Evolutionary conservation across 1,140 invertebrate species (phyloP).

Genomic region (Drosophila mojavensis): DNA sequence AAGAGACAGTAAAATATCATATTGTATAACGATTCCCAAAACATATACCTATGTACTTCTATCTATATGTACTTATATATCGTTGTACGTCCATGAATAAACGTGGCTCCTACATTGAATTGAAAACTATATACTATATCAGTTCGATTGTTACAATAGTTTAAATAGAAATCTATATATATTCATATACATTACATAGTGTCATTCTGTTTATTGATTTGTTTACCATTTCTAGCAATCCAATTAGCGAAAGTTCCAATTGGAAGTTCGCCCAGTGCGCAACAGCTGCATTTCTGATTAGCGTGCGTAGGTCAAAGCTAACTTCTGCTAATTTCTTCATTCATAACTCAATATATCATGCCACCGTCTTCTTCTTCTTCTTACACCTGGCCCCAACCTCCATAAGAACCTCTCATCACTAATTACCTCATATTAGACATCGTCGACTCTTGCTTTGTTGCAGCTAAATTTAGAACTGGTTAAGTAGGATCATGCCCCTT

Average conservation of each 20-base stretch:
- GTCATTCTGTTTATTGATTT: too few relatives aligned
- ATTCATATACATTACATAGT: too few relatives aligned
- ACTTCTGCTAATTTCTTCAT: neutral
- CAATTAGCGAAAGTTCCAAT: neutral
- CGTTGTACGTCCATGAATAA: too few relatives aligned
- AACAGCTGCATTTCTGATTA: neutral
- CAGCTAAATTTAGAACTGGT: constrained; percentile 67
- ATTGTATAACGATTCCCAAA: too few relatives aligned
- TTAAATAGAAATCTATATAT: too few relatives aligned
- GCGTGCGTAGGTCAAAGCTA: neutral
- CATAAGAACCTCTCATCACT: neutral
- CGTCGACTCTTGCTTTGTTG: neutral
- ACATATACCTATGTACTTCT: too few relatives aligned
- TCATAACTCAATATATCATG: neutral
- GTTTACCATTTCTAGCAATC: too few relatives aligned
- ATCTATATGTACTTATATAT: too few relatives aligned
- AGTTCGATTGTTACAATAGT: too few relatives aligned
- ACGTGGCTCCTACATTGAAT: too few relatives aligned
- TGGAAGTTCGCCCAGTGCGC: neutral
- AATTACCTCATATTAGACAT: constrained; percentile 8
- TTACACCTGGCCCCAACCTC: neutral
- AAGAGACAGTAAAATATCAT: too few relatives aligned
- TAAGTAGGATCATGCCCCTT: constrained; percentile 35
- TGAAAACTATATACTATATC: too few relatives aligned
- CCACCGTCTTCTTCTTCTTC: neutral